Base-by-base conservation (phyloP, 2,888 invertebrate genomes). In the Candidula unifasciata region DNA sequence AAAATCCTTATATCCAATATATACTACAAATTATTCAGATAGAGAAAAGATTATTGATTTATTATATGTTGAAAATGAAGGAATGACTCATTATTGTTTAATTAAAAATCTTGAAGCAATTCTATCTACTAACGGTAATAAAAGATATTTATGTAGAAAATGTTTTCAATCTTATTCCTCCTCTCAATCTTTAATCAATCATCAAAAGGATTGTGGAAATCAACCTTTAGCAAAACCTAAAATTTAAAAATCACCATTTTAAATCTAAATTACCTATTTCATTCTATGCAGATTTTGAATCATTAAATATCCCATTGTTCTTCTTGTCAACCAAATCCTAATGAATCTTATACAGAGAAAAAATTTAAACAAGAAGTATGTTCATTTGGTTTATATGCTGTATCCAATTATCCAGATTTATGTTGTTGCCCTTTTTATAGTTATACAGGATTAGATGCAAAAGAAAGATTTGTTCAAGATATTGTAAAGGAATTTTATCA, bases 11-110 rank as follows among this genome's bases (percentile, higher is more conserved):
- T 60, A 71, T 24, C 35, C 37, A 24, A 6, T 71, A 71, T 71
- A 37, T 71, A 24, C 24, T 71, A 71, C 37, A 33, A 37, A 37
- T 24, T 71, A 37, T 71, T 0, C 35, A 71, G 37, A 71, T 37
- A 71, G 37, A 71, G 37, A 71, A 16, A 18, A 24, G 21, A 37
- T 71, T 71, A 37, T 71, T 71, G 71, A 71, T 71, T 71, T 71
- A 71, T 71, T 71, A 71, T 71, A 71, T 71, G 71, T 71, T 71
- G 71, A 71, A 71, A 8, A 71, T 71, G 71, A 71, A 37, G 37
- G 37, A 71, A 71, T 6, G 0, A 71, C 71, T 37, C 71, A 71
- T 71, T 71, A 71, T 71, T 37, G 37, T 37, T 37, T 37, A 24
- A 69, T 71, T 37, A 71, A 35, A 37, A 71, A 71, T 37, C 37